These are phyloP conservation scores for Acrobasis repandana DNA, from an alignment of 2,888 invertebrate species.

Conservation along the genomic window DNA sequence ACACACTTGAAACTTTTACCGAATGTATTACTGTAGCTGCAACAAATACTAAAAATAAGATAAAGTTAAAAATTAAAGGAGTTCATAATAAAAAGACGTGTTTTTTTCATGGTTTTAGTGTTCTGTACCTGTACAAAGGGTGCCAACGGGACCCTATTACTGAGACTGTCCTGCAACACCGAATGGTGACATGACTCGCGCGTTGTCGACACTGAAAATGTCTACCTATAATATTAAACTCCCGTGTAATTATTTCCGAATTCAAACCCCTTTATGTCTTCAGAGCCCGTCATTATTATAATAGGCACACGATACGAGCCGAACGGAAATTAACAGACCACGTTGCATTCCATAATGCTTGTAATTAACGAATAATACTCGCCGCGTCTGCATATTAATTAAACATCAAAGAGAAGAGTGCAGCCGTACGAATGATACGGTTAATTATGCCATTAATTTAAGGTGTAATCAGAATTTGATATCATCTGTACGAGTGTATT, in stretches of 20 bases:
- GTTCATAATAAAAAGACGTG: too few species aligned
- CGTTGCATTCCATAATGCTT: slow-evolving; percentile 64
- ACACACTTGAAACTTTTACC: too few species aligned
- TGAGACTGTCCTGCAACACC: too few species aligned
- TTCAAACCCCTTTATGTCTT: slow-evolving; percentile 4
- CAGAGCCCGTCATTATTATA: slow-evolving; percentile 22
- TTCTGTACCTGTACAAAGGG: too few species aligned
- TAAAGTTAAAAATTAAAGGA: too few species aligned
- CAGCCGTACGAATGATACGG: slow-evolving; percentile 61
- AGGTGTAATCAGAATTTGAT: slow-evolving; percentile 23
- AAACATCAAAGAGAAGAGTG: slow-evolving; percentile 65
- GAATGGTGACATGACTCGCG: too few species aligned
- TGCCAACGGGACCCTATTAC: too few species aligned
- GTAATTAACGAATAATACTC: slow-evolving; percentile 72
- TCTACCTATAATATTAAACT: too few species aligned
- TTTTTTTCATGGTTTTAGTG: too few species aligned
- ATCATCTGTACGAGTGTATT: slow-evolving; percentile 2
- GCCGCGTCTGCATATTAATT: slow-evolving; percentile 58
- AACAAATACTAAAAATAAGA: too few species aligned
- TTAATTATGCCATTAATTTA: slow-evolving; percentile 56
- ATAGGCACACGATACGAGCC: slow-evolving; percentile 38
- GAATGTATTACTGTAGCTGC: too few species aligned
- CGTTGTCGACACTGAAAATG: too few species aligned
- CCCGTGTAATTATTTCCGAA: background rate
- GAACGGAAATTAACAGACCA: slow-evolving; percentile 59